Conservation (phyloP, 1,140 invertebrate species). For the Sitophilus oryzae region DNA sequence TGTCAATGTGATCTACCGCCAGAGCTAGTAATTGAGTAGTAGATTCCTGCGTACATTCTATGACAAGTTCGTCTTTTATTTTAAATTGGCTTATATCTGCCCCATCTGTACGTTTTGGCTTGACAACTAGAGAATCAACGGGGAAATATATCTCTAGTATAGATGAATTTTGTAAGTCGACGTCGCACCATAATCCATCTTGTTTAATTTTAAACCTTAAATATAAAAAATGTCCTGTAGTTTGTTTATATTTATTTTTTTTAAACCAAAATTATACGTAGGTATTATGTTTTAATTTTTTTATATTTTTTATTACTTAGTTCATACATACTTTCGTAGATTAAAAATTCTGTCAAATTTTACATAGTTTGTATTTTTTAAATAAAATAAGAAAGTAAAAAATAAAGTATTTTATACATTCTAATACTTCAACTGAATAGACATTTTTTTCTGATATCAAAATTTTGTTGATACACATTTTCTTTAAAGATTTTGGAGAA, state of each 20-base stretch:
- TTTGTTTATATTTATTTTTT: too few species aligned
- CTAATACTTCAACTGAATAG: not conserved
- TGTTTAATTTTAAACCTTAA: slow-evolving; percentile 66
- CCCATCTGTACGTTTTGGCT: slow-evolving; percentile 52
- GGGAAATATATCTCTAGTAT: slow-evolving; percentile 88
- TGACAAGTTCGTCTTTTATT: slow-evolving; percentile 44
- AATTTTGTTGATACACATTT: too few species aligned
- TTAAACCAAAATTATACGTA: too few species aligned
- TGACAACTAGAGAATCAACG: slow-evolving; percentile 65
- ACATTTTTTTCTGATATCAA: too few species aligned
- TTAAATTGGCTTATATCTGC: slow-evolving; percentile 57
- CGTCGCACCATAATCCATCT: slow-evolving; percentile 77
- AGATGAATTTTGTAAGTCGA: slow-evolving; percentile 74
- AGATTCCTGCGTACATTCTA: slow-evolving; percentile 55
- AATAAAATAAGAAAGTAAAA: not conserved
- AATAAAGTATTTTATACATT: not conserved
- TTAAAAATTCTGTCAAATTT: too few species aligned
- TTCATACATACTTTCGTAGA: too few species aligned
- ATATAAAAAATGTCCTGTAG: slow-evolving; percentile 1
- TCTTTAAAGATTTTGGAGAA: too few species aligned
- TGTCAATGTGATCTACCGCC: slow-evolving; percentile 95
- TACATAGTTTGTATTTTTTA: not conserved
- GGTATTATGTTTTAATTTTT: too few species aligned
- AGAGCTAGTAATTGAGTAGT: slow-evolving; percentile 82
- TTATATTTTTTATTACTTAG: too few species aligned